phyloP scores from a whole-genome alignment of 2,113 vertebrate genomes.

The Henicopernis longicauda region DNA sequence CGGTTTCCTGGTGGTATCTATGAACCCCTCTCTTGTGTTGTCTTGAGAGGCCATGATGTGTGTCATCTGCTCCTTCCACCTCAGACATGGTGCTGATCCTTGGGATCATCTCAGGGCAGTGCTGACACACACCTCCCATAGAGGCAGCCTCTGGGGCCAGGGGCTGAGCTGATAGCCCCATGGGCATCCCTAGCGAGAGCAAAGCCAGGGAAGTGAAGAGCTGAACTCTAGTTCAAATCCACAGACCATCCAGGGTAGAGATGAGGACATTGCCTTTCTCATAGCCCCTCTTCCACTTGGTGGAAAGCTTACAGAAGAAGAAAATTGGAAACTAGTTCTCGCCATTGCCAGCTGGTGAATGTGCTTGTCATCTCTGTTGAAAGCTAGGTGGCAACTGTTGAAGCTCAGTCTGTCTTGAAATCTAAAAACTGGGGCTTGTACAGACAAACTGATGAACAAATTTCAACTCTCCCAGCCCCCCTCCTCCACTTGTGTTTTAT shows the following conservation, averaged over 20 bases:
- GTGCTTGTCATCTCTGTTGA: neutral
- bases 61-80: neutral
- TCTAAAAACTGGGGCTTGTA: neutral
- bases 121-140: neutral
- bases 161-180: neutral
- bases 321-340: neutral
- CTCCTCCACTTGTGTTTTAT: neutral
- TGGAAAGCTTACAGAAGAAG: neutral
- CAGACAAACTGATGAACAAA: neutral
- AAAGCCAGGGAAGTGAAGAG: neutral
- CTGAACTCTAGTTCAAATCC: neutral
- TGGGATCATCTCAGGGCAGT: neutral
- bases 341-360: neutral
- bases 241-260: neutral
- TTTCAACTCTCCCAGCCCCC: neutral
- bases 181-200: neutral
- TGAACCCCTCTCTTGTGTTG: rapidly evolving
- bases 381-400: constrained; percentile 8
- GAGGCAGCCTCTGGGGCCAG: neutral
- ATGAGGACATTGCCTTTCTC: neutral
- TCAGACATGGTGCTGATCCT: neutral
- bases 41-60: neutral
- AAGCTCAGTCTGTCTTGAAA: neutral
- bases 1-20: neutral
- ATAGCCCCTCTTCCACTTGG: neutral